Evolutionary conservation across 2,797 vertebrate species (phyloP), one percentile per base, ranked within the genome.

Genomic region (Bryconaethiops microstoma): DNA sequence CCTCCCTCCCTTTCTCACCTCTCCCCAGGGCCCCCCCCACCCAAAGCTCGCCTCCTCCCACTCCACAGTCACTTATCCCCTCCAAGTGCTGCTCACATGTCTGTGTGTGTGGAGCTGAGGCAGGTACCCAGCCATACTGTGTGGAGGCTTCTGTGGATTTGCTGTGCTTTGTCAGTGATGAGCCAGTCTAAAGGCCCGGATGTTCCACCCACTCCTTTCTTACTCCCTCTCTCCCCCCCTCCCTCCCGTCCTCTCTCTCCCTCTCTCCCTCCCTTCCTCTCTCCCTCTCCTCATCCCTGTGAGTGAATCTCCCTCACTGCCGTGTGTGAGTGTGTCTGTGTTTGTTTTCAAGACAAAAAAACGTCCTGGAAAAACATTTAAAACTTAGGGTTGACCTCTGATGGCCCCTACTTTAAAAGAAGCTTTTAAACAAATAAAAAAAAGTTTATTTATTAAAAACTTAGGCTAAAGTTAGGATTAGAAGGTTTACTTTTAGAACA

Each of bases 141-240:
- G 54, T 69, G 54, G 65, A 78, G 64, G 52, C 71, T 70, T 84
- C 77, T 57, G 55, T 74, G 72, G 59, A 59, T 71, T 81, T 78
- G 65, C 74, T 60, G 21, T 74, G 72, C 72, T 63, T 73, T 76
- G 74, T 60, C 29, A 77, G 62, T 62, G 77, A 82, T 80, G 55
- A 79, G 69, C 60, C 54, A 68, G 19, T 80, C 71, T 42, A 72
- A 87, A 79, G 64, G 85, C 86, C 81, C 71, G 71, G 83, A 90
- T 88, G 87, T 76, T 80, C 76, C 72, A 82, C 79, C 63, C 64
- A 81, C 79, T 67, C 50, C 65, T 84, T 70, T 76, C 76, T 72
- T 76, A 21, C 71, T 81, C 88, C 35, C 75, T 81, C n/a, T n/a
- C n/a, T n/a, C n/a, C n/a, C n/a, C n/a, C n/a, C n/a, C n/a, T n/a